These are phyloP conservation scores for Kradibia gibbosae DNA, from an alignment of 1,140 invertebrate genomes.

Conservation along the genomic window DNA sequence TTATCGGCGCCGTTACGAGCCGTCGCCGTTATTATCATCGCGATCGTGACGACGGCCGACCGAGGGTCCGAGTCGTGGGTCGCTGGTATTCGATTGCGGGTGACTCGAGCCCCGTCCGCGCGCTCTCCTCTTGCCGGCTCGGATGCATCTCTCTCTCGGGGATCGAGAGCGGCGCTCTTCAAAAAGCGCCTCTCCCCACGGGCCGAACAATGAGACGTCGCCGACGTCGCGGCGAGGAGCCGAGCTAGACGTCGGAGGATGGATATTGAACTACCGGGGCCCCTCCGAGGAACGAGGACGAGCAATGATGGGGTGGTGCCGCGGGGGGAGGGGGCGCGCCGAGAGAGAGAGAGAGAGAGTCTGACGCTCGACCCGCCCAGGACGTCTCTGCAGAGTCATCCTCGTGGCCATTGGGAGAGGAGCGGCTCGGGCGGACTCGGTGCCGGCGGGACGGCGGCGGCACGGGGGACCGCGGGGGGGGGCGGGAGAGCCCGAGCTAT, in stretches of 20 bases:
- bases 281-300: slow-evolving; percentile 46
- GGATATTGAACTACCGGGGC: slow-evolving; percentile 55
- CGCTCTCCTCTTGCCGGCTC: neutral
- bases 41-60: no score
- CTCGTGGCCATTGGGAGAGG: slow-evolving; percentile 25
- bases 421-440: neutral
- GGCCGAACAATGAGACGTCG: slow-evolving; percentile 64
- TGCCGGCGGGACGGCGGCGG: slow-evolving; percentile 50
- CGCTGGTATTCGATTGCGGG: no score
- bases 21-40: no score
- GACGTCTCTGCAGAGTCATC: slow-evolving; percentile 69
- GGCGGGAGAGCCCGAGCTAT: neutral
- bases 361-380: slow-evolving; percentile 70
- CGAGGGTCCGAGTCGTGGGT: no score
- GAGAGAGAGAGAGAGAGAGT: slow-evolving; percentile 55
- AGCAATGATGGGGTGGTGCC: slow-evolving; percentile 39
- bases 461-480: slow-evolving; percentile 27
- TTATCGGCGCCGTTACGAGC: no score
- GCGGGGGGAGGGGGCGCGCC: neutral
- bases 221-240: slow-evolving; percentile 24
- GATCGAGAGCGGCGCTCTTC: slow-evolving; percentile 60
- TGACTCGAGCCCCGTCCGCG: neutral
- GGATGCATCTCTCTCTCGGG: slow-evolving; percentile 51
- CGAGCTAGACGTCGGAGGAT: slow-evolving; percentile 44
- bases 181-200: slow-evolving; percentile 62